phyloP scores from a whole-genome alignment of 1,140 invertebrate species.

The Drosophila azteca region DNA sequence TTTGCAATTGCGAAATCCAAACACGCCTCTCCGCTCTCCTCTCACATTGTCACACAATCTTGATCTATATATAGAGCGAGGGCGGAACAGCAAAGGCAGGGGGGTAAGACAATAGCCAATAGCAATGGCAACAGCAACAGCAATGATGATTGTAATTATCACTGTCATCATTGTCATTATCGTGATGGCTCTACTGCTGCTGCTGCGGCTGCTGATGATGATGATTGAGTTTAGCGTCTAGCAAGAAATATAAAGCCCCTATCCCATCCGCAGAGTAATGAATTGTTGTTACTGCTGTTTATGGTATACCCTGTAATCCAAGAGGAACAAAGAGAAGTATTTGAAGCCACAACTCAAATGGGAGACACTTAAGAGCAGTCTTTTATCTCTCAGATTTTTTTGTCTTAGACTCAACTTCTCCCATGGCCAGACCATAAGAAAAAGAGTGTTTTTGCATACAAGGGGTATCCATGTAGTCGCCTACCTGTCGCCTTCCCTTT shows the following conservation, averaged over 20 bases:
- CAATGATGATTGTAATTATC: conserved; percentile 60
- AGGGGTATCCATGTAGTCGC: too few species aligned
- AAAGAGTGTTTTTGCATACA: too few species aligned
- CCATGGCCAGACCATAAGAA: too few species aligned
- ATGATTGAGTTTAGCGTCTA: conserved; percentile 51
- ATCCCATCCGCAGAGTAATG: conserved; percentile 53
- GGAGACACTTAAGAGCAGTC: too few species aligned
- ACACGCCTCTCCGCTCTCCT: conserved; percentile 56
- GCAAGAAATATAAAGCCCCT: conserved; percentile 67
- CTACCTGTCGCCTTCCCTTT: neutral
- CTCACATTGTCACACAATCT: conserved; percentile 65
- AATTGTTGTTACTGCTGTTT: conserved; percentile 34
- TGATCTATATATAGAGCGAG: conserved; percentile 55
- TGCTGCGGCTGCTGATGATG: conserved; percentile 15
- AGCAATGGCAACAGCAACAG: conserved; percentile 29
- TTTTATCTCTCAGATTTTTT: too few species aligned
- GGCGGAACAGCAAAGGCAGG: neutral
- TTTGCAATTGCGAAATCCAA: conserved; percentile 73
- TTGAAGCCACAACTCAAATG: too few species aligned
- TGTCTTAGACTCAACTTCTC: too few species aligned
- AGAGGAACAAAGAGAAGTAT: too few species aligned
- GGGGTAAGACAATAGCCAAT: too few species aligned
- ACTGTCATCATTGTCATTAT: conserved; percentile 49
- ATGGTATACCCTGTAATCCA: too few species aligned
- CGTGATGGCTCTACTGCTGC: conserved; percentile 10